Evolutionary conservation across 2,888 invertebrate species (phyloP).

Genomic region (Coleophora deauratella): DNA sequence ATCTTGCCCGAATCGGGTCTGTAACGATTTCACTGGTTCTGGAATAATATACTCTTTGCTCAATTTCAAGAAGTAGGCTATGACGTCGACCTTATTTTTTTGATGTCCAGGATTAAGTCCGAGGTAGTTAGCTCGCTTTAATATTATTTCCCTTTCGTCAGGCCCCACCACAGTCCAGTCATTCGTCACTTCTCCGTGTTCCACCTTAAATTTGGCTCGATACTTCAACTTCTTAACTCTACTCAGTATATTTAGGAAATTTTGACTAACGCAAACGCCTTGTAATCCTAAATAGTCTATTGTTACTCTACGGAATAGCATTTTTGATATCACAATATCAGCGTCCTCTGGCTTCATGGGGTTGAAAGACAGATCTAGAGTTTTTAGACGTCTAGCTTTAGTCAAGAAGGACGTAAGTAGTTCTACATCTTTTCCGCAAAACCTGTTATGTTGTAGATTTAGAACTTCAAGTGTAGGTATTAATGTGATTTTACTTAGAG

Average conservation of each 20-base stretch:
- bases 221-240: conserved; percentile 26
- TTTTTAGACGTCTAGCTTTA: conserved; percentile 25
- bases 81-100: conserved; percentile 19
- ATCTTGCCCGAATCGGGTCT: conserved; percentile 10
- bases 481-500: conserved; percentile 20
- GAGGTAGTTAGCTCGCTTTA: conserved; percentile 30
- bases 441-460: conserved; percentile 31
- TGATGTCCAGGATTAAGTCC: conserved; percentile 17
- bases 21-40: conserved; percentile 18
- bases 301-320: conserved; percentile 27
- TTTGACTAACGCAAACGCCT: conserved; percentile 27
- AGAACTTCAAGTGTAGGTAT: conserved; percentile 24
- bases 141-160: conserved; percentile 27
- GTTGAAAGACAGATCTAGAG: conserved; percentile 35
- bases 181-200: conserved; percentile 23
- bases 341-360: conserved; percentile 30
- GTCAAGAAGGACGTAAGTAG: conserved; percentile 20
- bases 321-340: conserved; percentile 20
- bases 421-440: conserved; percentile 23
- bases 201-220: conserved; percentile 24
- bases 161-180: conserved; percentile 24
- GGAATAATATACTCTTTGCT: conserved; percentile 15
- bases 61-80: conserved; percentile 23
- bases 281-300: conserved; percentile 27
- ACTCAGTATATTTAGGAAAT: conserved; percentile 22